phyloP scores from a whole-genome alignment of 2,888 invertebrate species.

The Tromatobia lineatoria region DNA sequence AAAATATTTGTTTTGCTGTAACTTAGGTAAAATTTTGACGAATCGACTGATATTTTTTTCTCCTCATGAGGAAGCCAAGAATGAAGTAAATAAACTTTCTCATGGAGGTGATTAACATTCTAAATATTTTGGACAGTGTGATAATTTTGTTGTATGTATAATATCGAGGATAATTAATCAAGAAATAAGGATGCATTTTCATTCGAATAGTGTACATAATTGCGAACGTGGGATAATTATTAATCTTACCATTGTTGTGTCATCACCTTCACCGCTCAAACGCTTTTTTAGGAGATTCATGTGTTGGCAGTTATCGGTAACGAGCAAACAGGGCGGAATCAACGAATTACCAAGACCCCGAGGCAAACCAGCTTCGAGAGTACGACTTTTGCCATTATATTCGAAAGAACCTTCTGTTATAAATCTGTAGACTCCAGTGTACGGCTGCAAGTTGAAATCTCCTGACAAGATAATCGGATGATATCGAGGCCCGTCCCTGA shows the following conservation, averaged over 20 bases:
- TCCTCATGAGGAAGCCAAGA: too few relatives aligned
- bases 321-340: constrained; percentile 82
- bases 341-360: constrained; percentile 78
- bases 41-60: too few relatives aligned
- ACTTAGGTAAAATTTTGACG: too few relatives aligned
- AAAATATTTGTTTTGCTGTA: too few relatives aligned
- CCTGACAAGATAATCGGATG: constrained; percentile 95
- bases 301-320: constrained; percentile 89
- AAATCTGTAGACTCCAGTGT: constrained; percentile 90
- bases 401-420: constrained; percentile 89
- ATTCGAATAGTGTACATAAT: too few relatives aligned
- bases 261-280: constrained; percentile 80
- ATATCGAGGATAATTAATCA: too few relatives aligned
- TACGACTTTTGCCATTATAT: constrained; percentile 83
- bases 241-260: constrained; percentile 73
- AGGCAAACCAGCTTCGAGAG: constrained; percentile 84
- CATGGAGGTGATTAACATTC: too few relatives aligned
- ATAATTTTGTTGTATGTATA: too few relatives aligned
- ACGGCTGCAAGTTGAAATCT: constrained; percentile 95
- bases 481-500: constrained; percentile 85
- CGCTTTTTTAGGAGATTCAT: constrained; percentile 86
- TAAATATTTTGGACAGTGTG: too few relatives aligned
- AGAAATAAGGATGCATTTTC: too few relatives aligned
- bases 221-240: constrained; percentile 35
- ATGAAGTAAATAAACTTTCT: too few relatives aligned